Evolutionary conservation across 1,140 invertebrate genomes (phyloP).

Genomic region (Drosophila murphyi): DNA sequence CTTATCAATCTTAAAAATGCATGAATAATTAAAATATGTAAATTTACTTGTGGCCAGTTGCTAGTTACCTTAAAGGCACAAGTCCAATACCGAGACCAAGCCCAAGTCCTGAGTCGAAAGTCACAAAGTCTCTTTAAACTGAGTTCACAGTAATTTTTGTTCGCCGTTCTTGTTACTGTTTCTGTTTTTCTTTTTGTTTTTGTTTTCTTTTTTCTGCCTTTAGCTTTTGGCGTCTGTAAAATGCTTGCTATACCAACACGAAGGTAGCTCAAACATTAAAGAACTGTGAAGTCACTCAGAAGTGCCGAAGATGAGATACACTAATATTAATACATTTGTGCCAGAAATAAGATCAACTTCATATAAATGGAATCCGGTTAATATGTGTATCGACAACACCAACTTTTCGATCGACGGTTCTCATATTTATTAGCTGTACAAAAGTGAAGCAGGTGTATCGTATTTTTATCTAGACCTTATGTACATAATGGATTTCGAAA

Average conservation of each 20-base stretch:
- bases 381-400: too few species aligned
- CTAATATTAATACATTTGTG: background rate
- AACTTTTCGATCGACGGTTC: too few species aligned
- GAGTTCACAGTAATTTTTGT: slow-evolving; percentile 10
- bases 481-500: background rate
- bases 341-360: too few species aligned
- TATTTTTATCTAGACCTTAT: background rate
- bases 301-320: slow-evolving; percentile 10
- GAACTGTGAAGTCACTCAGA: background rate
- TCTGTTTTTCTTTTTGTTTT: slow-evolving; percentile 4
- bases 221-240: slow-evolving; percentile 50
- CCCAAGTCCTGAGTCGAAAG: slow-evolving; percentile 41
- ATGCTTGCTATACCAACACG: slow-evolving; percentile 64
- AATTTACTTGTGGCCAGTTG: slow-evolving; percentile 72
- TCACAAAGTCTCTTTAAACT: slow-evolving; percentile 43
- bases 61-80: slow-evolving; percentile 38
- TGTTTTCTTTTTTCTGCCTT: slow-evolving; percentile 26
- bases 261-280: slow-evolving; percentile 4
- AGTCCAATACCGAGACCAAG: slow-evolving; percentile 30
- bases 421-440: background rate
- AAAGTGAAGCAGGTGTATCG: background rate
- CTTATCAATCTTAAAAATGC: slow-evolving; percentile 83
- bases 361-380: too few species aligned
- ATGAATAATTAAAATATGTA: slow-evolving; percentile 83
- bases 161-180: slow-evolving; percentile 6